Conservation (phyloP, 2,113 vertebrate species). For the human region GRCh38 chr3:179699001-179699500, state of each 20-base stretch:
- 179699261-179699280: constrained; percentile 36
- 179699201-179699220: neutral
- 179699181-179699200: neutral
- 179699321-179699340: neutral
- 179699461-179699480: no score
- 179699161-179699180: neutral
- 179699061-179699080: no score
- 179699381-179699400: neutral
- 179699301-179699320: neutral
- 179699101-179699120: no score
- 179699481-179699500: no score
- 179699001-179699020: no score
- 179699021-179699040: no score
- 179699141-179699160: no score
- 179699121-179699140: no score
- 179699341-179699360: neutral
- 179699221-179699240: neutral
- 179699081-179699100: no score
- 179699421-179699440: neutral
- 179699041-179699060: no score
- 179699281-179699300: neutral
- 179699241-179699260: neutral
- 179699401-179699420: neutral
- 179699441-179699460: no score
- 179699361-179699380: neutral